These are phyloP conservation scores for Tetraodon nigroviridis DNA, from an alignment of 2,113 vertebrate genomes.

Conservation along the genomic window DNA sequence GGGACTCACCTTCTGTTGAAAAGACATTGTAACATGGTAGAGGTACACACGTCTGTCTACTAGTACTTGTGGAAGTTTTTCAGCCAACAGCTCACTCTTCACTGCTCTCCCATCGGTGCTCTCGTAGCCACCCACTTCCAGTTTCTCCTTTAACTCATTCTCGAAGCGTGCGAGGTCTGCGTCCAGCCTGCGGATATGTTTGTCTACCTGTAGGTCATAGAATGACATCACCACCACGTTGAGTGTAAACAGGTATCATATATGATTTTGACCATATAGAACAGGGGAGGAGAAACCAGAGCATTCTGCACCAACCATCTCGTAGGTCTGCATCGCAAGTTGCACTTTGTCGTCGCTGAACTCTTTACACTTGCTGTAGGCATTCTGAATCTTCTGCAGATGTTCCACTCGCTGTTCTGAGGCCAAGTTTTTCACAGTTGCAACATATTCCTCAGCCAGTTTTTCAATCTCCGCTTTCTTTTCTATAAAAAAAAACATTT, in stretches of 20 bases:
- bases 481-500: slow-evolving; percentile 68
- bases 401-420: slow-evolving; percentile 87
- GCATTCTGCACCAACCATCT: slow-evolving; percentile 82
- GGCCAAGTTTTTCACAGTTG: slow-evolving; percentile 81
- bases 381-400: slow-evolving; percentile 89
- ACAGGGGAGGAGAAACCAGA: not conserved
- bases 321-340: slow-evolving; percentile 98
- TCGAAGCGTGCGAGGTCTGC: slow-evolving; percentile 95
- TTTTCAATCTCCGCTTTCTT: slow-evolving; percentile 93
- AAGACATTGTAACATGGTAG: not conserved
- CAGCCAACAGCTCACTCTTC: slow-evolving; percentile 78
- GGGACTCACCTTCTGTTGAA: slow-evolving; percentile 74
- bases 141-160: slow-evolving; percentile 94
- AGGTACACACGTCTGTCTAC: not conserved
- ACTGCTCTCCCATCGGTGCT: slow-evolving; percentile 74
- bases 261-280: not conserved
- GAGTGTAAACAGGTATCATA: not conserved
- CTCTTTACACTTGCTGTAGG: slow-evolving; percentile 93
- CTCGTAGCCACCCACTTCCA: slow-evolving; percentile 89
- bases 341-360: slow-evolving; percentile 98
- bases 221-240: not conserved
- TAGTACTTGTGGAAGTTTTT: not conserved
- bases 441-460: slow-evolving; percentile 88
- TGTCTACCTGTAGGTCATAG: slow-evolving; percentile 82
- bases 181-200: slow-evolving; percentile 94